These are phyloP conservation scores for Morelia viridis DNA, from an alignment of 2,797 vertebrate species.

Conservation along the genomic window DNA sequence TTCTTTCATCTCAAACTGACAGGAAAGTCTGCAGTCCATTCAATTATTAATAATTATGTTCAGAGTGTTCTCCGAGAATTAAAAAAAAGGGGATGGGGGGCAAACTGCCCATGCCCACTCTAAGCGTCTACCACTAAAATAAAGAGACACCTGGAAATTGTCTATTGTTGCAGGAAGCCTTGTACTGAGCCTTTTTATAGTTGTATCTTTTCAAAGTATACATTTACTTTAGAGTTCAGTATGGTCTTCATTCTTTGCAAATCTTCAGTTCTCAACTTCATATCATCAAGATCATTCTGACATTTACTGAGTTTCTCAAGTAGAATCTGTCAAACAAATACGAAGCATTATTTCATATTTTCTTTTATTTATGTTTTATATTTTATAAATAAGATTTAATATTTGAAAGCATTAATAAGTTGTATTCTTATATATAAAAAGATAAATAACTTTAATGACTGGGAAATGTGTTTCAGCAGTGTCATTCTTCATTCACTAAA, in stretches of 20 bases:
- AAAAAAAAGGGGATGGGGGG: neutral
- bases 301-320: slow-evolving; percentile 71
- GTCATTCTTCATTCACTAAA: neutral
- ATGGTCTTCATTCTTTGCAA: slow-evolving; percentile 71
- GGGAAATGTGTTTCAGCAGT: neutral
- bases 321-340: slow-evolving; percentile 63
- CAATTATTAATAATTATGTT: neutral
- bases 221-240: slow-evolving; percentile 73
- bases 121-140: neutral
- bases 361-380: neutral
- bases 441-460: neutral
- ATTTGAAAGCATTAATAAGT: neutral
- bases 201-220: slow-evolving; percentile 23
- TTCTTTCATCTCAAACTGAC: neutral
- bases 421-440: neutral
- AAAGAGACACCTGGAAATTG: neutral
- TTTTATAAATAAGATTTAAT: neutral
- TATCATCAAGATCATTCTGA: slow-evolving; percentile 68
- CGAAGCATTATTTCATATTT: neutral
- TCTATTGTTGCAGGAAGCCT: neutral
- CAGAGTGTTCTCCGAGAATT: neutral
- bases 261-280: slow-evolving; percentile 74
- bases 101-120: neutral
- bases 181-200: neutral
- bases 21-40: neutral